Evolutionary conservation across 2,797 vertebrate genomes (phyloP).

Genomic region (Spinus pinus): DNA sequence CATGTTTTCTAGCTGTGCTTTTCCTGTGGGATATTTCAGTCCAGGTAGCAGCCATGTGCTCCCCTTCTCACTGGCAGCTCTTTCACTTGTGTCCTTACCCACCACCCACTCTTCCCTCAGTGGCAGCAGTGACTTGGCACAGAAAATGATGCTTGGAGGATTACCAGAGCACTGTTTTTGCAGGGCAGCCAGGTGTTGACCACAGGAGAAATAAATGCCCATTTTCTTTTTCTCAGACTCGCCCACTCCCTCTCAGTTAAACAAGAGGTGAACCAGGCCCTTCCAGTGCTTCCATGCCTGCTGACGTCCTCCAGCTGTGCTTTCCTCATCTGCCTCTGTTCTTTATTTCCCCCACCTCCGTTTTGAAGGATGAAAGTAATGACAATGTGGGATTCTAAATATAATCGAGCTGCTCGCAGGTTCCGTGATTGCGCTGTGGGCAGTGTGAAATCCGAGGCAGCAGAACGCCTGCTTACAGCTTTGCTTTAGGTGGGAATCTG

Average conservation of each 20-base stretch:
- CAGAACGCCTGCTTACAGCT: not conserved
- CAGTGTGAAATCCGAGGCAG: slow-evolving; percentile 22
- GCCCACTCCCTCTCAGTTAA: not conserved
- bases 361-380: slow-evolving; percentile 18
- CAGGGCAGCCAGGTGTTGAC: not conserved
- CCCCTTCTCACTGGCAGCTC: not conserved
- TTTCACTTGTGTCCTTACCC: not conserved
- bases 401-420: not conserved
- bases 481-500: slow-evolving; percentile 2
- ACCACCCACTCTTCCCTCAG: not conserved
- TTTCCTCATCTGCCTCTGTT: slow-evolving; percentile 8
- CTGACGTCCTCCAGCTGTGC: slow-evolving; percentile 44
- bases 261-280: not conserved
- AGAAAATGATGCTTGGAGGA: not conserved
- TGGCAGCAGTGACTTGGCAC: not conserved
- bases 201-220: not conserved
- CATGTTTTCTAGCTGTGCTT: not conserved
- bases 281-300: not conserved
- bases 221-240: not conserved
- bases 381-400: slow-evolving; percentile 37
- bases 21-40: not conserved
- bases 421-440: not conserved
- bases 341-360: not conserved
- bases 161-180: not conserved
- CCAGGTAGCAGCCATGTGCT: not conserved